Base-by-base conservation (phyloP, 2,888 invertebrate species). In the Itoplectis maculator region DNA sequence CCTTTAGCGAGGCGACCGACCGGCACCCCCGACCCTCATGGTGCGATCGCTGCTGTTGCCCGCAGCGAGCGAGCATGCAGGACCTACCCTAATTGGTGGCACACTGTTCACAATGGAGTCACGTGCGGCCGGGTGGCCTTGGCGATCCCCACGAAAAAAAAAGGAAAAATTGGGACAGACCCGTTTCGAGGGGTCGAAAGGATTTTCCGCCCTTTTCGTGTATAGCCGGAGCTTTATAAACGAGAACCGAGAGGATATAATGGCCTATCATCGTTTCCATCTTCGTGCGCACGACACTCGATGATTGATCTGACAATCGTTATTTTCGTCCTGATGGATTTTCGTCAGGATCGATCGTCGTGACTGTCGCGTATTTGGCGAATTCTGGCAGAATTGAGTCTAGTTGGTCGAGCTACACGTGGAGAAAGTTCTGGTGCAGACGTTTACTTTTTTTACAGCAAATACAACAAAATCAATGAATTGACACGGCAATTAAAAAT, bases 51-150 rank as follows among this genome's bases (percentile, higher is more conserved):
- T 65, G 49, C 59, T 35, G 40, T 47, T 18, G 29, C 68, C 49
- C 63, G 49, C 79, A 77, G 63, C 69, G 29, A 29, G 29, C 29
- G 29, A 29, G 73, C 72, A 77, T 37, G 76, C 83, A 81, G 61
- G 81, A 85, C 85, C 85, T 85, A 83, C 82, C 83, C 77, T 85
- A 80, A 83, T 83, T 78, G 77, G 68, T 78, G 45, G 59, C 3
- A 29, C 42, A 73, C 47, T 45, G n/a, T n/a, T n/a, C n/a, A 79
- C 82, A 84, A 82, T 84, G 78, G 84, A 82, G 84, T 84, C 82
- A 82, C 84, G 68, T 72, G n/a, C n/a, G 77, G 72, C 78, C 72
- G 29, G 61, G 15, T 54, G 75, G 61, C 79, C 66, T 73, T 81
- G 76, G 29, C 59, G 45, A 35, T 40, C 56, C 51, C 15, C 37